Evolutionary conservation across 1,140 invertebrate genomes (phyloP).

Genomic region (Drosophila bocki): DNA sequence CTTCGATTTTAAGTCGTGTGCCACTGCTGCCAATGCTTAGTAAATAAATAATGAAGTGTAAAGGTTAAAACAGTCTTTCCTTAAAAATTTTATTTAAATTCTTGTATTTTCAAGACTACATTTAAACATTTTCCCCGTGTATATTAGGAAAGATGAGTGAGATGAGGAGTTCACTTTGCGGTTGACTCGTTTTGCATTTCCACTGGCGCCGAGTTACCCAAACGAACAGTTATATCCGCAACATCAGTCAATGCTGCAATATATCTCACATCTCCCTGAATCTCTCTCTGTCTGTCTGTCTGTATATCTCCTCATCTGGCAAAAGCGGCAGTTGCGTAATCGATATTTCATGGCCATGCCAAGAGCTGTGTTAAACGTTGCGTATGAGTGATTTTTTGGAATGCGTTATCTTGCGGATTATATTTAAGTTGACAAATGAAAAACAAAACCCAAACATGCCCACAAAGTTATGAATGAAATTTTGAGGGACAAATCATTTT

Average conservation of each 20-base stretch:
- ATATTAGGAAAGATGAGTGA: neutral
- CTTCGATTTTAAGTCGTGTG: too few species aligned
- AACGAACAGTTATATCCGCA: slow-evolving; percentile 45
- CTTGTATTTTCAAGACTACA: neutral
- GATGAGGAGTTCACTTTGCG: slow-evolving; percentile 20
- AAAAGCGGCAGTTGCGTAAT: slow-evolving; percentile 60
- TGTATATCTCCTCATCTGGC: neutral
- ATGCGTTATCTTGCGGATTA: slow-evolving; percentile 38
- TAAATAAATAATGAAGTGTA: too few species aligned
- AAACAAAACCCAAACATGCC: slow-evolving; percentile 15
- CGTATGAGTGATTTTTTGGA: slow-evolving; percentile 76
- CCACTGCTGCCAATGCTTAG: too few species aligned
- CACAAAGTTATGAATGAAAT: slow-evolving; percentile 27
- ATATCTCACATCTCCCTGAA: slow-evolving; percentile 4
- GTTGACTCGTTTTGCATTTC: slow-evolving; percentile 71
- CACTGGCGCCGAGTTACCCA: slow-evolving; percentile 13
- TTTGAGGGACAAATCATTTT: neutral
- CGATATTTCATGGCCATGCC: slow-evolving; percentile 76
- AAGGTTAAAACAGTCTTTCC: too few species aligned
- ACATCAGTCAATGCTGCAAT: slow-evolving; percentile 50
- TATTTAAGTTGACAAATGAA: slow-evolving; percentile 28
- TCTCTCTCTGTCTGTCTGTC: neutral
- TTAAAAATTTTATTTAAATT: neutral
- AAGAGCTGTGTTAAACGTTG: slow-evolving; percentile 58
- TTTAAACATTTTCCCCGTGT: neutral